Evolutionary conservation across 2,888 invertebrate genomes (phyloP).

Genomic region (Patella depressa): DNA sequence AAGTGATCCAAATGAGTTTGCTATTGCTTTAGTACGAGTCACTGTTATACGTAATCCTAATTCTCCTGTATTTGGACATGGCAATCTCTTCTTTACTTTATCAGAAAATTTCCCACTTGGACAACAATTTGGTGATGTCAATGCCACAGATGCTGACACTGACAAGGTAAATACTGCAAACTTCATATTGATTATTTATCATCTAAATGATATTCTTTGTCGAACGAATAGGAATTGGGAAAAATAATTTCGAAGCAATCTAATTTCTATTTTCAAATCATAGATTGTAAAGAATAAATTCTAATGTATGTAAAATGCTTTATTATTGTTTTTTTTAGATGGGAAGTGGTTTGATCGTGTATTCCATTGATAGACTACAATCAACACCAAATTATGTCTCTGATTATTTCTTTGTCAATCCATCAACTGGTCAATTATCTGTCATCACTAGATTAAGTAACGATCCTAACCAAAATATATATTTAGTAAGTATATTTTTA

Average conservation of each 20-base stretch:
- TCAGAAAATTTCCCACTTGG: slow-evolving; percentile 49
- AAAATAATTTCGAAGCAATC: too few relatives aligned
- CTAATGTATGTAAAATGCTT: too few relatives aligned
- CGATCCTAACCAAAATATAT: slow-evolving; percentile 27
- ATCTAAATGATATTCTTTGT: not conserved
- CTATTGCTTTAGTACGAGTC: slow-evolving; percentile 49
- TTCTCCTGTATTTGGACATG: slow-evolving; percentile 75
- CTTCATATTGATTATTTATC: slow-evolving; percentile 7
- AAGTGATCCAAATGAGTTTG: slow-evolving; percentile 37
- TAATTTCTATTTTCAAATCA: too few relatives aligned
- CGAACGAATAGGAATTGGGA: not conserved
- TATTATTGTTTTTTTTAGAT: too few relatives aligned
- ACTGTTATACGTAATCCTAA: slow-evolving; percentile 58
- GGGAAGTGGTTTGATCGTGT: slow-evolving; percentile 34
- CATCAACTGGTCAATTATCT: slow-evolving; percentile 51
- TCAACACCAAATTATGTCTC: slow-evolving; percentile 40
- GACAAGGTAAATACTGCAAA: slow-evolving; percentile 43
- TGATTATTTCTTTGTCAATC: slow-evolving; percentile 58
- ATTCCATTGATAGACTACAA: slow-evolving; percentile 45
- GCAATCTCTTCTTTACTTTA: slow-evolving; percentile 46
- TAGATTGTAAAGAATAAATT: too few relatives aligned
- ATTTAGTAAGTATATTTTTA: not conserved
- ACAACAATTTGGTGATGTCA: slow-evolving; percentile 49
- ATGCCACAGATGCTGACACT: slow-evolving; percentile 60
- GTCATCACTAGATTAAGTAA: slow-evolving; percentile 37